phyloP scores from a whole-genome alignment of 2,113 vertebrate species.

The Atlantisia rogersi region DNA sequence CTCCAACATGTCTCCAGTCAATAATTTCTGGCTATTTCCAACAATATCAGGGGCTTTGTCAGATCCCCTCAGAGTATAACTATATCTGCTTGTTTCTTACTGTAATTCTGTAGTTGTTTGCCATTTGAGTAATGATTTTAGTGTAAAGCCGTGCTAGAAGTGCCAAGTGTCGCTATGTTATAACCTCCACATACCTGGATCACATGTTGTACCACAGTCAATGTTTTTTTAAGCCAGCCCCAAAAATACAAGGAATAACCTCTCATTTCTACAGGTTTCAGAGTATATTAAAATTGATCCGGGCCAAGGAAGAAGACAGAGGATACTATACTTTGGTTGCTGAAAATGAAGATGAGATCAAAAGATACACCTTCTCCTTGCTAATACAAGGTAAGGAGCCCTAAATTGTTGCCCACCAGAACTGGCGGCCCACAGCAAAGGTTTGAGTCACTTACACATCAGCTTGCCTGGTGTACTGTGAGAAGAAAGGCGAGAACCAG shows the following conservation, averaged over 20 bases:
- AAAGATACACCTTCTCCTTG: slow-evolving; percentile 84
- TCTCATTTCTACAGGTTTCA: slow-evolving; percentile 78
- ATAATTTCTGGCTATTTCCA: background rate
- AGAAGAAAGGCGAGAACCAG: background rate
- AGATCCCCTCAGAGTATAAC: background rate
- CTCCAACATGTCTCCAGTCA: background rate
- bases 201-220: background rate
- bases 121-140: background rate
- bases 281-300: slow-evolving; percentile 89
- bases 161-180: background rate
- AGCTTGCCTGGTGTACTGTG: background rate
- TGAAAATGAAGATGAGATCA: slow-evolving; percentile 84
- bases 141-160: background rate
- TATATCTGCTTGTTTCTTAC: background rate
- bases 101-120: background rate
- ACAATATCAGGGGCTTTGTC: background rate
- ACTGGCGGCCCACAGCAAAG: background rate
- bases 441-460: background rate
- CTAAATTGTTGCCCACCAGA: background rate
- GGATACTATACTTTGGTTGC: slow-evolving; percentile 91
- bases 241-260: background rate
- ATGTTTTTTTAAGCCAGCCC: background rate
- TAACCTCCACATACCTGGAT: background rate
- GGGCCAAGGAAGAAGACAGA: slow-evolving; percentile 95
- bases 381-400: slow-evolving; percentile 87